Base-by-base conservation (phyloP, 2,888 invertebrate species). In the Dermolepida albohirtum region DNA sequence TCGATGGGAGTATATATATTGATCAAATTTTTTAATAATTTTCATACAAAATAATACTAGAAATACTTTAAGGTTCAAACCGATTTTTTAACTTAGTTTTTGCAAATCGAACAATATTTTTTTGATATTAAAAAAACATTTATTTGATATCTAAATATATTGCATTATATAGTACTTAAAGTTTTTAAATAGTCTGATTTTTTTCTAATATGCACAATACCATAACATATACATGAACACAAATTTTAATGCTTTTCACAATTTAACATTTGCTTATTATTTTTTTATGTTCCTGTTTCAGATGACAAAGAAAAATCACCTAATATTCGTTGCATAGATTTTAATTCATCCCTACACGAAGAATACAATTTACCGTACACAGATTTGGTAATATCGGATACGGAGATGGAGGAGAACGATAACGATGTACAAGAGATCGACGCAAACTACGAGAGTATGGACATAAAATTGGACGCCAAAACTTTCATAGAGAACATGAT, bases 261-360 rank as follows among this genome's bases (percentile, higher is more conserved):
- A 6, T 5, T 34, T 34, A 34, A 34, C 10, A 34, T 2, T 34
- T 52, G 16, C 16, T 34, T 14, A 54, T 34, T 12, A 54, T 34
- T 34, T 22, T 34, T 6, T 17, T 62, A 44, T 22, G 41, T 7
- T 57, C 44, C 64, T 57, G 66, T 79, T 80, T 14, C 77, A 79
- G 79, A 74, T 69, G 67, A 74, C 54, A 75, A 74, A 67, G 78
- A 74, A 71, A 75, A 74, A 55, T 69, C 71, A 12, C 44, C 63
- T 16, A 74, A 73, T 43, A 70, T 75, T 17, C 72, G 71, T 16
- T 76, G 76, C 74, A 83, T 84, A 73, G 84, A 84, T 73, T 85
- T 86, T 76, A 85, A 85, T 72, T 82, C 84, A 66, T 85, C 86
- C 64, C 80, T 86, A 72, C 84, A 84, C 70, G 86, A 86, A 77